These are phyloP conservation scores for Drosophila prosaltans DNA, from an alignment of 1,140 invertebrate species.

Conservation along the genomic window DNA sequence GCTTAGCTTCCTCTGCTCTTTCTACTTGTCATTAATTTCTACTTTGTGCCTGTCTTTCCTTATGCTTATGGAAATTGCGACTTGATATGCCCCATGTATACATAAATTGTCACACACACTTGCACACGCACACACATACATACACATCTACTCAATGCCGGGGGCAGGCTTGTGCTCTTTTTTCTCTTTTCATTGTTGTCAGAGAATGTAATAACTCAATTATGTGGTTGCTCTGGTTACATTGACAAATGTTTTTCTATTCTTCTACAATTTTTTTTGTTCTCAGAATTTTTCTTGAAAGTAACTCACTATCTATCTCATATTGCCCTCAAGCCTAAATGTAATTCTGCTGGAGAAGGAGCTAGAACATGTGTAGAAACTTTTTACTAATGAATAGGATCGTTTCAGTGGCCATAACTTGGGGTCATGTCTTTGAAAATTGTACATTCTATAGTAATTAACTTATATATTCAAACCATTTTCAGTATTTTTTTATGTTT, in stretches of 20 bases:
- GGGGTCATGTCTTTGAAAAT: not conserved
- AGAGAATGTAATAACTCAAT: conserved; percentile 70
- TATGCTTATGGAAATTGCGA: conserved; percentile 28
- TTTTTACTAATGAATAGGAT: not conserved
- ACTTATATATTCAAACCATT: not conserved
- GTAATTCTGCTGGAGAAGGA: not conserved
- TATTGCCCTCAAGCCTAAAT: not conserved
- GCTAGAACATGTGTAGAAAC: not conserved
- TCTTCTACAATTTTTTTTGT: conserved; percentile 17
- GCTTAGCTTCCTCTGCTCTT: not conserved
- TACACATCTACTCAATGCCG: not conserved
- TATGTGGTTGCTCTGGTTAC: conserved; percentile 65
- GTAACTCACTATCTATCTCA: conserved; percentile 15
- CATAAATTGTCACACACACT: conserved; percentile 43
- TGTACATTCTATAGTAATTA: not conserved
- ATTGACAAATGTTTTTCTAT: conserved; percentile 46
- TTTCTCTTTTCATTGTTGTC: conserved; percentile 40
- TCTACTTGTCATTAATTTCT: not conserved
- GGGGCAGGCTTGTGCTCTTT: not conserved
- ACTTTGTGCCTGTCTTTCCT: conserved; percentile 12
- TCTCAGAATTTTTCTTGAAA: conserved; percentile 14
- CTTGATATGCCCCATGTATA: conserved; percentile 34
- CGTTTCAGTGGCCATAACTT: not conserved
- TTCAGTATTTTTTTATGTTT: too few species aligned
- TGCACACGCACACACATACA: not conserved